Conservation (phyloP, 1,140 invertebrate species). For the Helicorthomorpha holstii region DNA sequence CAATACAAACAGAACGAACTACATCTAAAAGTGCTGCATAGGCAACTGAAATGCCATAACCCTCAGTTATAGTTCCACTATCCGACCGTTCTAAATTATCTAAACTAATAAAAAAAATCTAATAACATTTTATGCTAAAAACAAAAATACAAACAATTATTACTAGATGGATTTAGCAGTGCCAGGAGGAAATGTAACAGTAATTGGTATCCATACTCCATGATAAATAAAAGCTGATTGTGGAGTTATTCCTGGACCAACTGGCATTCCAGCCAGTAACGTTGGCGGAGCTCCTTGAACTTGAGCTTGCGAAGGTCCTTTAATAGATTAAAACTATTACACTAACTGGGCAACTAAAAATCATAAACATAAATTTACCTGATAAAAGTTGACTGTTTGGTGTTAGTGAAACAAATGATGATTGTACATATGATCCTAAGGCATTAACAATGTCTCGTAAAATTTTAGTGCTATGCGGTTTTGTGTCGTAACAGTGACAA, state of each 20-base stretch:
- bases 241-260: slow-evolving; percentile 57
- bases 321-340: neutral
- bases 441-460: slow-evolving; percentile 93
- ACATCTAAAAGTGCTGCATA: slow-evolving; percentile 83
- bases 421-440: slow-evolving; percentile 86
- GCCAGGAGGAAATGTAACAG: slow-evolving; percentile 63
- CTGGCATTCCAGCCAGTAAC: slow-evolving; percentile 44
- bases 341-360: neutral
- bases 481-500: slow-evolving; percentile 85
- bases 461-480: slow-evolving; percentile 74
- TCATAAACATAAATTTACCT: slow-evolving; percentile 5
- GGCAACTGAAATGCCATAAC: slow-evolving; percentile 86
- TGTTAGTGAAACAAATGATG: slow-evolving; percentile 49
- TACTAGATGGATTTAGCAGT: slow-evolving; percentile 75
- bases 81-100: slow-evolving; percentile 91
- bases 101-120: slow-evolving; percentile 38
- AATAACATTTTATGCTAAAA: neutral
- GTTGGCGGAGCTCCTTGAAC: slow-evolving; percentile 48
- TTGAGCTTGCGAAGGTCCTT: neutral
- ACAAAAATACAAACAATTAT: slow-evolving; percentile 15
- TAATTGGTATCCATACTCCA: slow-evolving; percentile 76
- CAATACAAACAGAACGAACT: slow-evolving; percentile 15
- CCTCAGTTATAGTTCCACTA: slow-evolving; percentile 77
- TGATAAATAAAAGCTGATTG: slow-evolving; percentile 84
- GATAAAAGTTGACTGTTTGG: neutral